These are phyloP conservation scores for Vulpes ferrilata DNA, from an alignment of 2,113 vertebrate genomes.

Conservation along the genomic window DNA sequence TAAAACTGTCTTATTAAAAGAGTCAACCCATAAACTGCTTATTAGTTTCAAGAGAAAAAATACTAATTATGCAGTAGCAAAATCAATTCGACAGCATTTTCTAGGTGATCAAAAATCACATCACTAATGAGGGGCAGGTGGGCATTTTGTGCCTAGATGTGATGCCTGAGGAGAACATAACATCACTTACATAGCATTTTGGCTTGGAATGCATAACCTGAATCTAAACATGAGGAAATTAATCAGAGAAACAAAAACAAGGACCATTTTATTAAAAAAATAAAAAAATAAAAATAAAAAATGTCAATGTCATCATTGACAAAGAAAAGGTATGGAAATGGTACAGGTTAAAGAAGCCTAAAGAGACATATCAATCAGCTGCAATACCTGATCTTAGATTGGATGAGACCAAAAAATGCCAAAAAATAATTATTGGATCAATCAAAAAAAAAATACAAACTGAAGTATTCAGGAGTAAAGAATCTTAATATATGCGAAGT, in stretches of 20 bases:
- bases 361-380: neutral
- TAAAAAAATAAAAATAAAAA: neutral
- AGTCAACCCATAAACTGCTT: neutral
- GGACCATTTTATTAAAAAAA: neutral
- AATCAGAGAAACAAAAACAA: constrained; percentile 35
- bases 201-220: neutral
- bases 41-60: neutral
- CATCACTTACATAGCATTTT: neutral
- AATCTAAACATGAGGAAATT: neutral
- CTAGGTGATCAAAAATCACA: neutral
- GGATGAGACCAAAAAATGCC: neutral
- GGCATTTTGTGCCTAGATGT: neutral
- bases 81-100: neutral
- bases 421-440: neutral
- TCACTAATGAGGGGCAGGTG: neutral
- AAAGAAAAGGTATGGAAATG: neutral
- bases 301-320: neutral
- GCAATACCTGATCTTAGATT: neutral
- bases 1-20: neutral
- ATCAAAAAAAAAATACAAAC: constrained; percentile 11
- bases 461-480: neutral
- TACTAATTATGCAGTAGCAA: neutral
- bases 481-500: neutral
- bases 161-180: neutral
- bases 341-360: neutral